A percentile compares a stretch with the other conserved stretches of the same genome.
phyloP scores from a whole-genome alignment of 2,888 invertebrate genomes.

The Metalampra italica region DNA sequence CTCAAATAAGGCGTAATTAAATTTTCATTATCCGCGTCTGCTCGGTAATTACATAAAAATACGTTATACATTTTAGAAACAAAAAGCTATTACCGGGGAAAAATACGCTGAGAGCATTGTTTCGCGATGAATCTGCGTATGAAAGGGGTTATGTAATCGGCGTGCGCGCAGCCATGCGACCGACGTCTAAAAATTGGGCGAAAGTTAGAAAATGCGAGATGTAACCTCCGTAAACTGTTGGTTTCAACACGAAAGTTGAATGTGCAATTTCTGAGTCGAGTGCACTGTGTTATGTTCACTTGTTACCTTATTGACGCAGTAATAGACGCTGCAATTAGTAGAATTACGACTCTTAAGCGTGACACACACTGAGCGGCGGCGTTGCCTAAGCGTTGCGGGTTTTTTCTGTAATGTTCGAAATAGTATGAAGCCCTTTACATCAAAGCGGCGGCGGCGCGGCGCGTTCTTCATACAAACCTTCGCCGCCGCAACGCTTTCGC shows the following conservation, averaged over 20 bases:
- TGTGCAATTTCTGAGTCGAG: background rate
- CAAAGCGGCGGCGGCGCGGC: too few species aligned
- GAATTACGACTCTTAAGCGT: too few species aligned
- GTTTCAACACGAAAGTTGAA: conserved; percentile 8
- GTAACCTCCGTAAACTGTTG: conserved; percentile 9
- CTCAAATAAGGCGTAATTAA: too few species aligned
- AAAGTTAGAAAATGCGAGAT: conserved; percentile 9
- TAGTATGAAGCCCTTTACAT: too few species aligned
- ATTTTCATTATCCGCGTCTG: background rate
- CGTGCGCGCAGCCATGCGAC: background rate
- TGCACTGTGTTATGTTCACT: background rate
- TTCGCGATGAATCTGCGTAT: conserved; percentile 1
- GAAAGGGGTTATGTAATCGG: background rate
- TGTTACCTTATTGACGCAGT: background rate
- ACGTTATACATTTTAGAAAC: background rate
- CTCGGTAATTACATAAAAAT: background rate
- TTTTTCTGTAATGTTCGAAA: too few species aligned
- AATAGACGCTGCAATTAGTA: too few species aligned
- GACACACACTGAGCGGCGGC: too few species aligned
- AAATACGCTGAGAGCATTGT: conserved; percentile 1
- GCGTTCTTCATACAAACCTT: too few species aligned
- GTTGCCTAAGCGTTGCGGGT: too few species aligned
- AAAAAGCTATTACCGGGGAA: background rate
- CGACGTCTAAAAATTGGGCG: conserved; percentile 9
- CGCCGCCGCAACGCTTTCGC: too few species aligned